Evolutionary conservation across 2,113 vertebrate genomes (phyloP), one percentile per base, ranked within the genome.

Genomic region (Holacanthus passer): DNA sequence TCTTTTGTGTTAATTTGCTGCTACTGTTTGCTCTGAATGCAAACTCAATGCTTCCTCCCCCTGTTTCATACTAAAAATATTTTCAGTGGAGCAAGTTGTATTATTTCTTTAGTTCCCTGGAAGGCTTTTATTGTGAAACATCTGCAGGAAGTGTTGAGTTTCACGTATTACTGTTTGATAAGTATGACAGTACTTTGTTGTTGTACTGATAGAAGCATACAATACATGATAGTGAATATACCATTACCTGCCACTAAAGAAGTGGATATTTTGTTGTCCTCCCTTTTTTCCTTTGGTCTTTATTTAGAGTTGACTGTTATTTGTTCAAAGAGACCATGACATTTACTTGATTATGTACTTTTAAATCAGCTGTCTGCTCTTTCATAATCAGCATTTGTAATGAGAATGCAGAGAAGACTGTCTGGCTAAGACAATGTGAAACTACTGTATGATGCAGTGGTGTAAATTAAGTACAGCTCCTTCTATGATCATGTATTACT

Each of bases 41-140:
- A 32, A 47, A 17, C 13, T 47, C 1, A 7, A 29, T 29, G 0
- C 27, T 32, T 55, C 73, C n/a, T 64, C 48, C 29, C 13, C 3
- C 29, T 24, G 20, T 68, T 47, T 35, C 29, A 45, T 22, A 5
- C 20, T 27, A 37, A 48, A 71, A 29, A 17, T 7, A 29, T 1
- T 45, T 35, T 6, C 29, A 32, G 19, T 16, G 20, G 22, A 52
- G 31, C 31, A 37, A 29, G 7, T 27, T 12, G 22, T 8, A 53
- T 22, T 72, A 22, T 58, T 48, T 6, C 39, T 24, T 63, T 29
- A 45, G 20, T 20, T n/a, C 20, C 19, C 12, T 12, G 13, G 20
- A 69, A 24, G 4, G 27, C 29, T 50, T 77, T 73, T 73, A 64
- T 52, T 66, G 22, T 69, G 39, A 78, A 64, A 64, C 17, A 22